These are phyloP conservation scores for Drosophila neonasuta DNA, from an alignment of 2,888 invertebrate species.

Conservation along the genomic window DNA sequence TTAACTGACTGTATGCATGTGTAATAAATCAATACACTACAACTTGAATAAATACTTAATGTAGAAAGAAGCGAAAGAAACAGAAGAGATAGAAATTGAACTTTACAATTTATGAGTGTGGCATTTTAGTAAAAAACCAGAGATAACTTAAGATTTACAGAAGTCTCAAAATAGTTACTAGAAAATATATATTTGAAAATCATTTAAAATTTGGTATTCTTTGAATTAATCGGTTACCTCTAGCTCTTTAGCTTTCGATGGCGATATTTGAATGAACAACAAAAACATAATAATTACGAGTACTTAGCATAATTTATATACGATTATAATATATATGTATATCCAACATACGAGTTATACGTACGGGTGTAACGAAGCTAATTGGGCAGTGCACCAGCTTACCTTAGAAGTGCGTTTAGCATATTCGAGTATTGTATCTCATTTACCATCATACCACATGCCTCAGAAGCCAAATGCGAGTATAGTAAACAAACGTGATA, in stretches of 20 bases:
- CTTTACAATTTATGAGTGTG: constrained; percentile 3
- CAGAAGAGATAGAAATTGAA: constrained; percentile 26
- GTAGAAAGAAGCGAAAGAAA: constrained; percentile 16
- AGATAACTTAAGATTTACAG: constrained; percentile 31
- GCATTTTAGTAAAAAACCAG: constrained; percentile 1
- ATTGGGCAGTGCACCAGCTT: constrained; percentile 72
- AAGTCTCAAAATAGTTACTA: not conserved
- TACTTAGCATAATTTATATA: constrained; percentile 45
- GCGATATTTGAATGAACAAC: constrained; percentile 1
- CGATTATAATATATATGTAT: constrained; percentile 18
- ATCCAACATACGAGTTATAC: constrained; percentile 31
- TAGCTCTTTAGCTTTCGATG: not conserved
- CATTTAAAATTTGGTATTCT: not conserved
- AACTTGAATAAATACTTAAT: constrained; percentile 19
- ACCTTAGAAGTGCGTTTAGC: constrained; percentile 70
- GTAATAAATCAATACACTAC: constrained; percentile 19
- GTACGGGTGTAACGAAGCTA: constrained; percentile 49
- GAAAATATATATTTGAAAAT: not conserved
- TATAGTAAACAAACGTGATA: constrained; percentile 55
- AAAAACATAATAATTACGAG: constrained; percentile 8
- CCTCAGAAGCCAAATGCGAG: constrained; percentile 71
- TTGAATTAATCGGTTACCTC: constrained; percentile 24
- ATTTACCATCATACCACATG: constrained; percentile 74
- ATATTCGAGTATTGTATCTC: constrained; percentile 51
- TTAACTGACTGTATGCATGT: too few relatives aligned